Conservation (phyloP, 2,113 vertebrate genomes). For the Eleginops maclovinus region DNA sequence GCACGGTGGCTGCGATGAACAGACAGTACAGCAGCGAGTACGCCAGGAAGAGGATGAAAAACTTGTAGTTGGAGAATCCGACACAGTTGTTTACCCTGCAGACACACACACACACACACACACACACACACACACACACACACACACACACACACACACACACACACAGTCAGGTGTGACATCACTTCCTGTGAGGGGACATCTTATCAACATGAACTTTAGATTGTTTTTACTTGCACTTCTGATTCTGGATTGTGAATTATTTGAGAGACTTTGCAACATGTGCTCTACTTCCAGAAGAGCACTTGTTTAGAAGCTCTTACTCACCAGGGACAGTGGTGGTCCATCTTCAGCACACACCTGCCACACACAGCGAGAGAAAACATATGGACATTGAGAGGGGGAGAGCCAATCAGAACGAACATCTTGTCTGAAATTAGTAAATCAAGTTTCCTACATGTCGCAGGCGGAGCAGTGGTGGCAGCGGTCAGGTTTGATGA, state of each 20-base stretch:
- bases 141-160: slow-evolving; percentile 37
- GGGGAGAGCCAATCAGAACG: not conserved
- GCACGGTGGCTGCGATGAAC: slow-evolving; percentile 93
- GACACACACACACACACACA: slow-evolving; percentile 16
- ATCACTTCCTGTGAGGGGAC: not conserved
- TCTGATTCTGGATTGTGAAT: no score
- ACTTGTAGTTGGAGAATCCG: slow-evolving; percentile 86
- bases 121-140: slow-evolving; percentile 53
- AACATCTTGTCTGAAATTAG: not conserved
- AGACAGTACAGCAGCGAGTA: slow-evolving; percentile 97
- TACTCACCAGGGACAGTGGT: slow-evolving; percentile 97
- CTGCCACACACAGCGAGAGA: slow-evolving; percentile 74
- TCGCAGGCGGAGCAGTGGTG: slow-evolving; percentile 98
- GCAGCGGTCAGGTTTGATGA: slow-evolving; percentile 96
- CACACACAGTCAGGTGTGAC: slow-evolving; percentile 10
- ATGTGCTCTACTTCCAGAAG: no score
- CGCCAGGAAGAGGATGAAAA: slow-evolving; percentile 93
- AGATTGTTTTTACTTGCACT: no score
- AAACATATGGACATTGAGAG: not conserved
- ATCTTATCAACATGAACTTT: slow-evolving; percentile 7
- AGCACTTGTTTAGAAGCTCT: not conserved
- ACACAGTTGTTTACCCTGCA: slow-evolving; percentile 86
- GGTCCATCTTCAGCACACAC: slow-evolving; percentile 98
- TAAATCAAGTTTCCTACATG: slow-evolving; percentile 78
- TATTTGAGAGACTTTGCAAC: no score